A percentile compares a stretch with the other conserved stretches of the same genome.
Conservation (phyloP, 2,888 invertebrate species). For the Idaea biselata region DNA sequence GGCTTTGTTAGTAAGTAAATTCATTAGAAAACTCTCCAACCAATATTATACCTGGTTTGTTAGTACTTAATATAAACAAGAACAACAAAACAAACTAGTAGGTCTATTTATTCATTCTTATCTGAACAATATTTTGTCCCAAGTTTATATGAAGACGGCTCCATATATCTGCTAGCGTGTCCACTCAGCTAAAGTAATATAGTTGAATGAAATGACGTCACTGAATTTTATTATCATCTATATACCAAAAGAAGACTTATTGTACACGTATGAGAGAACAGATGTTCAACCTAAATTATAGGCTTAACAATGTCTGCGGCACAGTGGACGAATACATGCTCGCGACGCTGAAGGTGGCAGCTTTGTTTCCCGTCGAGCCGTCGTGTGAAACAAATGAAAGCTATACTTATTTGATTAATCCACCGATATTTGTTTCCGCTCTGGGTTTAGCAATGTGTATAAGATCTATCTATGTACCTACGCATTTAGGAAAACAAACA, state of each 20-base stretch:
- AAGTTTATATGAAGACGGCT: not conserved
- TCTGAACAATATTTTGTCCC: conserved; percentile 1
- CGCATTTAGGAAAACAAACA: no score
- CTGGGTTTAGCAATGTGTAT: no score
- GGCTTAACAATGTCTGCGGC: no score
- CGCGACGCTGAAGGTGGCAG: no score
- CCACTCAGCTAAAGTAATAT: not conserved
- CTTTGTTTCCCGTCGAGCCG: no score
- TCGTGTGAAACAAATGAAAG: no score
- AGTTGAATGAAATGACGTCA: not conserved
- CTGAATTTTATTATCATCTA: not conserved
- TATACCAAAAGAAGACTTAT: not conserved
- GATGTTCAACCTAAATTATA: no score
- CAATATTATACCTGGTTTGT: not conserved
- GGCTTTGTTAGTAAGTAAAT: not conserved
- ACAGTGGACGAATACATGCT: no score
- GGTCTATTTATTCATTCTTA: not conserved
- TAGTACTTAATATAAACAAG: not conserved
- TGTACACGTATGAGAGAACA: no score
- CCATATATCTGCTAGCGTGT: not conserved
- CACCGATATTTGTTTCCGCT: no score
- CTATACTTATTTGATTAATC: no score
- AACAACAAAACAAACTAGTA: not conserved
- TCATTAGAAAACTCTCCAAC: not conserved
- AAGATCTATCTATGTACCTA: no score